Percentiles rank a stretch among this genome's conserved stretches.
Evolutionary conservation across 2,113 vertebrate species (phyloP).

Genomic region (Hymenochirus boettgeri): DNA sequence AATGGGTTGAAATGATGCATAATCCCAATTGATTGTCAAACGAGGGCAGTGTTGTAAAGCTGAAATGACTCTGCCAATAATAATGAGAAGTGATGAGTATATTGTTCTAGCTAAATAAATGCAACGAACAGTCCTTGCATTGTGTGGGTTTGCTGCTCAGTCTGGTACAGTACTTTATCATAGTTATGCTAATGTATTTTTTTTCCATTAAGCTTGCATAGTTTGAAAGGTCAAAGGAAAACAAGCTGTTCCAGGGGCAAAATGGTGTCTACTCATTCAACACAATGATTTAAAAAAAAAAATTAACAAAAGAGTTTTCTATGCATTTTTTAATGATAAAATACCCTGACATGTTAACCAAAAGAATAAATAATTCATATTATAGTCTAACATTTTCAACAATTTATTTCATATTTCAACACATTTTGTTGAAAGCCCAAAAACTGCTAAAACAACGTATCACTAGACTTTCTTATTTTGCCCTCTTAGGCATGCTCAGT

Average conservation of each 20-base stretch:
- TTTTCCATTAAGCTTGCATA: conserved; percentile 29
- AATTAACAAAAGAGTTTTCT: too few relatives aligned
- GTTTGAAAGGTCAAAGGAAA: conserved; percentile 38
- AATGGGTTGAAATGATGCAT: conserved; percentile 5
- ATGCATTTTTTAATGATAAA: too few relatives aligned
- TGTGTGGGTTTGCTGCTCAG: conserved; percentile 14
- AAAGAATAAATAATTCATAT: too few relatives aligned
- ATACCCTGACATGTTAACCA: too few relatives aligned
- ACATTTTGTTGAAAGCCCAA: too few relatives aligned
- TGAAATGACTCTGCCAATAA: conserved; percentile 17
- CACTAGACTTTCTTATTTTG: too few relatives aligned
- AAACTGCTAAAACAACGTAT: too few relatives aligned
- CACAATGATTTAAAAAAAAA: neutral
- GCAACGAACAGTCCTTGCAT: conserved; percentile 19
- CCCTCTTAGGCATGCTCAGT: too few relatives aligned
- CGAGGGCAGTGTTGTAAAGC: conserved; percentile 15
- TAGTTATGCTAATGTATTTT: conserved; percentile 42
- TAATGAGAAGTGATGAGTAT: conserved; percentile 35
- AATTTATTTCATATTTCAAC: too few relatives aligned
- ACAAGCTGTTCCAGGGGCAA: conserved; percentile 19
- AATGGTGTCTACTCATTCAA: conserved; percentile 12
- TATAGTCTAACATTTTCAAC: too few relatives aligned
- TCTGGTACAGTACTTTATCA: conserved; percentile 31
- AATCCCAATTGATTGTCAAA: neutral
- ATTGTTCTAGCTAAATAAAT: conserved; percentile 7